Evolutionary conservation across 2,797 vertebrate species (phyloP), one percentile per base, ranked within the genome.

Genomic region (Oophaga sylvatica): DNA sequence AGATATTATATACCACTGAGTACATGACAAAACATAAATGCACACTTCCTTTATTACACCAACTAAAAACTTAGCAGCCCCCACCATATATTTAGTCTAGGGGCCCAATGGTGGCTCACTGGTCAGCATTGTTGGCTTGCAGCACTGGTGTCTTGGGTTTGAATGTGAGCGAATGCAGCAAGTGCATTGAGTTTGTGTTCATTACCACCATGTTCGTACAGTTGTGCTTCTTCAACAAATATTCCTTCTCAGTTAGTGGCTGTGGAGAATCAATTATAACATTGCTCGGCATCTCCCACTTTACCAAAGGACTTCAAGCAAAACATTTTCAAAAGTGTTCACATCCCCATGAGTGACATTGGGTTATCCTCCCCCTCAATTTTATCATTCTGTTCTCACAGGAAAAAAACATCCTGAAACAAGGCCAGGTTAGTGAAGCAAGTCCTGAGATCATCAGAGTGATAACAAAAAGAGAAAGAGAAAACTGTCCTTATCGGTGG

Each of bases 401-500:
- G 60, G 80, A 70, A 70, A 78, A 87, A 83, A 78, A 59, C 80
- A 73, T 77, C 79, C 80, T 87, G 86, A 87, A 87, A 83, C 71
- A 83, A 83, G 86, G 86, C 86, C 81, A 77, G 80, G 71, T 83
- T 83, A 87, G 86, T 87, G 86, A 81, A 87, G 86, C 86, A 83
- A 67, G 71, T 68, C 86, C 77, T 68, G 80, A 68, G 81, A 83
- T 82, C 80, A 81, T 78, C 86, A 87, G 57, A 87, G n/a, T 9
- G 73, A 75, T 82, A 83, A 87, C 67, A 67, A 78, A 83, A 87
- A 78, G 56, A 87, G 82, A 78, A 83, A 82, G 81, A 67, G 67
- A 82, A 59, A 79, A 59, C 17, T 78, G 60, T 78, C 60, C 48
- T 87, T 87, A 87, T 83, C 80, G 68, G 86, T 41, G 19, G 86